These are phyloP conservation scores for Sarcophilus harrisii DNA, from an alignment of 2,797 vertebrate species.

Conservation along the genomic window DNA sequence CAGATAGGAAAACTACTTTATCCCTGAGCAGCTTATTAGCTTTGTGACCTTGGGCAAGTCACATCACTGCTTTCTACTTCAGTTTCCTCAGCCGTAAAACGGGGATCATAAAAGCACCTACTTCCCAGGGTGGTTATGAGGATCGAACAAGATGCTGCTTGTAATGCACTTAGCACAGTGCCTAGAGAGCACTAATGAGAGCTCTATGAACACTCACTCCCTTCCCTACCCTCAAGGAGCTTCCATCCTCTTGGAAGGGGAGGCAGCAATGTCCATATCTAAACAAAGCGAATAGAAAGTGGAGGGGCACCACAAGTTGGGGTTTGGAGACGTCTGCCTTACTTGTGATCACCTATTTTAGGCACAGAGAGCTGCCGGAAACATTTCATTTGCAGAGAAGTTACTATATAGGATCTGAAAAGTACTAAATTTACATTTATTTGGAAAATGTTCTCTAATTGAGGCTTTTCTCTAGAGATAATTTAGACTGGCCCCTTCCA, in stretches of 20 bases:
- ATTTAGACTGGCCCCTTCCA: not conserved
- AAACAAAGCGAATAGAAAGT: not conserved
- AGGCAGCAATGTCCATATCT: not conserved
- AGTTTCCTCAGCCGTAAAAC: not conserved
- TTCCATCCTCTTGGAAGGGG: too few relatives aligned
- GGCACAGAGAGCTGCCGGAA: not conserved
- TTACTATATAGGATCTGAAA: conserved; percentile 15
- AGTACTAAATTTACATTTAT: conserved; percentile 50
- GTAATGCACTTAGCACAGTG: not conserved
- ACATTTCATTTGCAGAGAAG: conserved; percentile 28
- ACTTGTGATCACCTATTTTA: not conserved
- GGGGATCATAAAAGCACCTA: not conserved
- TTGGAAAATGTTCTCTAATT: conserved; percentile 36
- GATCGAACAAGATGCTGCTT: not conserved
- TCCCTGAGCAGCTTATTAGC: not conserved
- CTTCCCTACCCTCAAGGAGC: not conserved
- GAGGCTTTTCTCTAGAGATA: conserved; percentile 20
- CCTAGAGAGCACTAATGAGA: not conserved
- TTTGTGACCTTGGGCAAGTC: not conserved
- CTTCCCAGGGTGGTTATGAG: not conserved
- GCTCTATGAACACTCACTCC: rapidly evolving
- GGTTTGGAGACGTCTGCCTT: not conserved
- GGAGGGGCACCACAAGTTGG: not conserved
- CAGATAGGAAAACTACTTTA: not conserved
- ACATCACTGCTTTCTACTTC: not conserved